Evolutionary conservation across 2,888 invertebrate species (phyloP).

Genomic region (Eurytoma adleriae): DNA sequence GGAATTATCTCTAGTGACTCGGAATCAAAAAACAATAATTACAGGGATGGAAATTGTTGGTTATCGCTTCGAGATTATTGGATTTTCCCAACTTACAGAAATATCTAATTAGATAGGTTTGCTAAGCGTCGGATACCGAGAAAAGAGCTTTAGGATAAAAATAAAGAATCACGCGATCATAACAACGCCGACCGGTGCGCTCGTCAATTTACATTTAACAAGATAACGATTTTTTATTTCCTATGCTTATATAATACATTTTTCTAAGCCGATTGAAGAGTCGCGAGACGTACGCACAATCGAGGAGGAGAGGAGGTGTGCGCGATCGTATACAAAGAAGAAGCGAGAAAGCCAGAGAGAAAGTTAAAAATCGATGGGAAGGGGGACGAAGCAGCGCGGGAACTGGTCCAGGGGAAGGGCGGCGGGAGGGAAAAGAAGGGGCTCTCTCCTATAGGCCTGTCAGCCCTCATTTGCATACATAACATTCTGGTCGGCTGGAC

Average conservation of each 20-base stretch:
- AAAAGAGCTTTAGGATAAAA: constrained; percentile 36
- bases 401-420: constrained; percentile 60
- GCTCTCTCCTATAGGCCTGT: constrained; percentile 71
- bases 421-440: constrained; percentile 58
- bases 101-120: constrained; percentile 52
- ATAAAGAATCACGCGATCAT: constrained; percentile 60
- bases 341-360: constrained; percentile 52
- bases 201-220: constrained; percentile 73
- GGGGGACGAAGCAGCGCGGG: constrained; percentile 54
- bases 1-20: background rate
- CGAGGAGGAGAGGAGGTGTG: constrained; percentile 18
- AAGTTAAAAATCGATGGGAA: constrained; percentile 43
- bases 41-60: too few relatives aligned
- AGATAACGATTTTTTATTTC: constrained; percentile 71
- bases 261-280: constrained; percentile 65
- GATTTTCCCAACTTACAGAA: constrained; percentile 4
- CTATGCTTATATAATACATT: constrained; percentile 70
- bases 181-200: constrained; percentile 47
- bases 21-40: background rate
- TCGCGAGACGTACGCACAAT: constrained; percentile 22
- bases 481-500: constrained; percentile 76
- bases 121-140: constrained; percentile 54
- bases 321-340: constrained; percentile 37
- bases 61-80: too few relatives aligned
- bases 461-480: constrained; percentile 75